Evolutionary conservation across 23 tunicate genomes (phyloP).

Genomic region (Aplidium turbinatum): DNA sequence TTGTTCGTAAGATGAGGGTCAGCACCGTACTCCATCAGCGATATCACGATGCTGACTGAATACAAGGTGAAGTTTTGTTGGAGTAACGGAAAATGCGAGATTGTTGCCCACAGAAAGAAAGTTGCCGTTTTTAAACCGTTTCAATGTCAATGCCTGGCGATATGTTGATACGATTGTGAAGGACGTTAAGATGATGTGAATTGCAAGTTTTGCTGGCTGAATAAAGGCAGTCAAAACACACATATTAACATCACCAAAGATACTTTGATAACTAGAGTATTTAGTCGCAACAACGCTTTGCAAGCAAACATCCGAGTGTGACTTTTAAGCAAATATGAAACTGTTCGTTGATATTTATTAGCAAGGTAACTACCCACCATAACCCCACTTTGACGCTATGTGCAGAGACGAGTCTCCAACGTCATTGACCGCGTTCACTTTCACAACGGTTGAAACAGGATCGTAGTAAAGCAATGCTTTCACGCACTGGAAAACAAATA

Average conservation of each 20-base stretch:
- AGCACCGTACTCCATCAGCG: constrained; percentile 76
- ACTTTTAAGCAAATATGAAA: too few relatives aligned
- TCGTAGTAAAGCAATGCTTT: constrained; percentile 85
- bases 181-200: too few relatives aligned
- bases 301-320: too few relatives aligned
- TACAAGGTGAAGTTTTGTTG: not conserved
- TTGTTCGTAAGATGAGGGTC: constrained; percentile 50
- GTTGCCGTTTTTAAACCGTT: too few relatives aligned
- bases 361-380: constrained; percentile 49
- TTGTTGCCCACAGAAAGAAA: too few relatives aligned
- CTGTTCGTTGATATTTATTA: not conserved
- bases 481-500: constrained; percentile 82
- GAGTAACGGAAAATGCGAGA: not conserved
- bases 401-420: constrained; percentile 81
- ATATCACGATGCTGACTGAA: constrained; percentile 54
- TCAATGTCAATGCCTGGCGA: too few relatives aligned
- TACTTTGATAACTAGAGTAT: too few relatives aligned
- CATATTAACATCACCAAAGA: not conserved
- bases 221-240: too few relatives aligned
- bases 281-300: not conserved
- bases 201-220: too few relatives aligned
- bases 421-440: constrained; percentile 64
- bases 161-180: too few relatives aligned
- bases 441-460: constrained; percentile 50
- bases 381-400: constrained; percentile 90